Conservation (phyloP, 2,113 vertebrate species). For the Apodemus speciosus region DNA sequence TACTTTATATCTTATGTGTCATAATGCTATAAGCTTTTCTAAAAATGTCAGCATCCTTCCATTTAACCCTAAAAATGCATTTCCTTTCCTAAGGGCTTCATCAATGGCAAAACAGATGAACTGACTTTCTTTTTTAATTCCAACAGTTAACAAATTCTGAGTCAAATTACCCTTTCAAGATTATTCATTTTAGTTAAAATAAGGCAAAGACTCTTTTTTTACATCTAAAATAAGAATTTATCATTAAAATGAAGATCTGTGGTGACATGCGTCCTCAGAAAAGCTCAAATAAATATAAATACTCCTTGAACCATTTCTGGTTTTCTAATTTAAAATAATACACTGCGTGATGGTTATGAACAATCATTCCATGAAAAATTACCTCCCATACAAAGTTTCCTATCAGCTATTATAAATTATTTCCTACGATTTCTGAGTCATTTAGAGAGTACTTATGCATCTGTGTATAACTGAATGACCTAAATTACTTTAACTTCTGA, state of each 20-base stretch:
- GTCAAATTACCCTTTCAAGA: neutral
- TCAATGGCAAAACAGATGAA: neutral
- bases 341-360: slow-evolving; percentile 39
- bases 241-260: slow-evolving; percentile 34
- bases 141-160: slow-evolving; percentile 30
- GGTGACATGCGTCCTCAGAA: slow-evolving; percentile 35
- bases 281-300: slow-evolving; percentile 60
- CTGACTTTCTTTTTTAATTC: neutral
- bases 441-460: slow-evolving; percentile 57
- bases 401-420: slow-evolving; percentile 69
- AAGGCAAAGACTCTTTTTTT: neutral
- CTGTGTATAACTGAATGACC: slow-evolving; percentile 59
- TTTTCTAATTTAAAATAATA: slow-evolving; percentile 73
- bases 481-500: slow-evolving; percentile 76
- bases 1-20: neutral
- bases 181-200: neutral
- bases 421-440: slow-evolving; percentile 71
- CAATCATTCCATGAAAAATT: slow-evolving; percentile 71
- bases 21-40: neutral
- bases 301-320: slow-evolving; percentile 32
- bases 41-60: slow-evolving; percentile 20
- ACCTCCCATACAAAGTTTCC: slow-evolving; percentile 58
- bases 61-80: slow-evolving; percentile 27
- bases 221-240: neutral
- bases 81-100: neutral